Evolutionary conservation across 2,888 invertebrate genomes (phyloP).

Genomic region (Tetragnatha montana): DNA sequence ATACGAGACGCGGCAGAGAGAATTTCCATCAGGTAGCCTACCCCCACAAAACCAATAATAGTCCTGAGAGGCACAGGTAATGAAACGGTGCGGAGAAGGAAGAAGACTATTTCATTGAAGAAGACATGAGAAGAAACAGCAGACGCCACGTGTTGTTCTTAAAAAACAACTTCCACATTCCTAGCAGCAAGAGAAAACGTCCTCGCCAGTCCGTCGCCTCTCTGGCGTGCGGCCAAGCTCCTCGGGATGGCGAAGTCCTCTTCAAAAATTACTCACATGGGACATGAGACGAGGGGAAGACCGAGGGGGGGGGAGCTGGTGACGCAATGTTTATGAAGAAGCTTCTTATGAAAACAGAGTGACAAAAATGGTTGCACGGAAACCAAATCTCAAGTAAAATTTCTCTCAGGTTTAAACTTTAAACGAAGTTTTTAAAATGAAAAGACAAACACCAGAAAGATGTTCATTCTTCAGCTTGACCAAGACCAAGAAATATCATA

Average conservation of each 20-base stretch:
- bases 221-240: constrained; percentile 17
- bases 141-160: constrained; percentile 3
- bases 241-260: background rate
- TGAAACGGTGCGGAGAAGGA: background rate
- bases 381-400: too few relatives aligned
- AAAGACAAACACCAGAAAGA: too few relatives aligned
- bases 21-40: too few relatives aligned
- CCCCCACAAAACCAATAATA: too few relatives aligned
- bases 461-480: too few relatives aligned
- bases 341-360: too few relatives aligned
- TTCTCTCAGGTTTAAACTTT: too few relatives aligned
- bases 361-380: too few relatives aligned
- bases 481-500: too few relatives aligned
- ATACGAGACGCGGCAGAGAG: too few relatives aligned
- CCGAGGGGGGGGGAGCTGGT: background rate
- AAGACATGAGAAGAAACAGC: background rate
- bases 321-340: too few relatives aligned
- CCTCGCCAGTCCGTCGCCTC: constrained; percentile 35
- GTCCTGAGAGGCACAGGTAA: background rate
- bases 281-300: background rate
- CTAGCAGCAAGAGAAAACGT: background rate
- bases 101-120: background rate
- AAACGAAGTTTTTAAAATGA: too few relatives aligned
- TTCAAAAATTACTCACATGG: background rate
- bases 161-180: constrained; percentile 25